These are phyloP conservation scores for Tanytarsus gracilentus DNA, from an alignment of 2,888 invertebrate genomes.

Conservation along the genomic window DNA sequence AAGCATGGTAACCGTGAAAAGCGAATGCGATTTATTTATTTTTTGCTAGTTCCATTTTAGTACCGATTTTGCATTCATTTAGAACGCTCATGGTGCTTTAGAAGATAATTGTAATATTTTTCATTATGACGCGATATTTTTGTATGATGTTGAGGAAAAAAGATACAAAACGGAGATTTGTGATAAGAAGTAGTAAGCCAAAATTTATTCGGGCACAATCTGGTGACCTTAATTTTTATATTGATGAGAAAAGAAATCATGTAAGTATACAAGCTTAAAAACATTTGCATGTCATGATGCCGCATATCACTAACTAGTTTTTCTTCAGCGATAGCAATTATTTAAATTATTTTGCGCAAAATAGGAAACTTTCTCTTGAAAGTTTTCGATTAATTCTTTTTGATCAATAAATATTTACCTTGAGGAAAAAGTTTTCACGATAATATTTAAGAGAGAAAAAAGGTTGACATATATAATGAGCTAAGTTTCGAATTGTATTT, in stretches of 20 bases:
- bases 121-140: constrained; percentile 21
- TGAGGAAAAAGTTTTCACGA: too few species aligned
- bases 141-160: constrained; percentile 5
- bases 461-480: too few species aligned
- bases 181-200: constrained; percentile 14
- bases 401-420: too few species aligned
- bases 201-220: constrained; percentile 12
- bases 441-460: too few species aligned
- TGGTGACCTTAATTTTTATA: constrained; percentile 17
- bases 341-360: background rate
- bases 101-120: background rate
- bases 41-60: background rate
- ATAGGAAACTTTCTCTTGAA: background rate
- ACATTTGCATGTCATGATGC: background rate
- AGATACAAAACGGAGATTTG: background rate
- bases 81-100: background rate
- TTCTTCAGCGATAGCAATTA: too few species aligned
- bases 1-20: constrained; percentile 13
- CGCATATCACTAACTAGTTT: background rate
- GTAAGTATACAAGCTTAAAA: constrained; percentile 6
- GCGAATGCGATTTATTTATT: background rate
- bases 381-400: background rate
- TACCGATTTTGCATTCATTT: background rate
- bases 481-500: too few species aligned
- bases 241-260: constrained; percentile 2